Percentiles rank a stretch among this genome's conserved stretches.
Conservation (phyloP, 2,113 vertebrate species). For the Tetraodon nigroviridis region DNA sequence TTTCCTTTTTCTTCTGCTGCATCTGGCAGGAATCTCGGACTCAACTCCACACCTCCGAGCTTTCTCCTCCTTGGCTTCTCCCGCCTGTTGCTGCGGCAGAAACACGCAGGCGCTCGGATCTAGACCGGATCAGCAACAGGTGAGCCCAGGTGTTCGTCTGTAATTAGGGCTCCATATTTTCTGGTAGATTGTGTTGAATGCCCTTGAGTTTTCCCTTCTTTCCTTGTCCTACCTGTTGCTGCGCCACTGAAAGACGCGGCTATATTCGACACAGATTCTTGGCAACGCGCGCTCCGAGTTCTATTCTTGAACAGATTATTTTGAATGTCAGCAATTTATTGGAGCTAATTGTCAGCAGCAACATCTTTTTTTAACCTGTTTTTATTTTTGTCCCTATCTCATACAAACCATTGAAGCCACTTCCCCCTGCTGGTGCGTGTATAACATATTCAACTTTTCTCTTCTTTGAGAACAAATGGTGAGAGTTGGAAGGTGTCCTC, state of each 20-base stretch:
- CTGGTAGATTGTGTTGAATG: too few relatives aligned
- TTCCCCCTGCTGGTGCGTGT: too few relatives aligned
- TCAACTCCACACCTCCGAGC: not conserved
- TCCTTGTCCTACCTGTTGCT: constrained; percentile 42
- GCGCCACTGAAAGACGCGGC: constrained; percentile 31
- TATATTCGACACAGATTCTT: constrained; percentile 59
- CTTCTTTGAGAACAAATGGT: constrained; percentile 29
- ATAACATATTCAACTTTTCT: not conserved
- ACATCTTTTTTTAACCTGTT: constrained; percentile 21
- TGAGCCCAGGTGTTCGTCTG: constrained; percentile 41
- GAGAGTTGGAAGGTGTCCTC: constrained; percentile 3
- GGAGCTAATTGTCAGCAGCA: constrained; percentile 35
- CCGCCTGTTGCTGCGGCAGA: not conserved
- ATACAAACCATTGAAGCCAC: too few relatives aligned
- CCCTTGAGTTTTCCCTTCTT: not conserved
- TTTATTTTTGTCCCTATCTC: constrained; percentile 16
- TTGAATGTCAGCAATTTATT: constrained; percentile 54
- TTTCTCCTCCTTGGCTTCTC: not conserved
- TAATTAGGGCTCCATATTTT: not conserved
- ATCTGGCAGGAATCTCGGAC: constrained; percentile 56
- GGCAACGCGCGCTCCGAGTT: constrained; percentile 54
- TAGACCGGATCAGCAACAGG: constrained; percentile 34
- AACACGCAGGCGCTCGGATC: constrained; percentile 13
- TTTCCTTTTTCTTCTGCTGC: not conserved
- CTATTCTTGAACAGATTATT: constrained; percentile 63